phyloP scores from a whole-genome alignment of 2,113 vertebrate genomes.

The Halichoerus grypus region DNA sequence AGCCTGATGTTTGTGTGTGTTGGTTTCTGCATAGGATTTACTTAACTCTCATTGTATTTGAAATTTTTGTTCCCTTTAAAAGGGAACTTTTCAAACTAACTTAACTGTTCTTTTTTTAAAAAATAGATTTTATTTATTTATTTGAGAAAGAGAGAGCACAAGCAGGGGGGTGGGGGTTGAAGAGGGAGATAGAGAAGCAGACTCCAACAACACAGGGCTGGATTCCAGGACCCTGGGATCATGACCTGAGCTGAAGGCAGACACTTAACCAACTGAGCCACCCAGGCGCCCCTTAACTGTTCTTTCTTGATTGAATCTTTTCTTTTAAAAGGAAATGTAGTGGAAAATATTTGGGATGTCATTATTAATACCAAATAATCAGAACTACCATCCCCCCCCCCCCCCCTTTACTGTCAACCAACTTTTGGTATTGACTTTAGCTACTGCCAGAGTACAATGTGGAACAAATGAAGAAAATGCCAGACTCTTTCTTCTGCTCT shows the following conservation, averaged over 20 bases:
- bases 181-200: not conserved
- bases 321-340: not conserved
- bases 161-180: not conserved
- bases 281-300: not conserved
- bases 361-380: conserved; percentile 1
- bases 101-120: not conserved
- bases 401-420: not conserved
- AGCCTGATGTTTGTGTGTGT: not conserved
- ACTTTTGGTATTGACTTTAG: not conserved
- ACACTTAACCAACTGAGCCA: not conserved
- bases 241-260: not conserved
- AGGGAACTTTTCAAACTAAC: not conserved
- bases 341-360: not conserved
- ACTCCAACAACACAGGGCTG: not conserved
- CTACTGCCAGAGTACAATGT: not conserved
- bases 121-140: not conserved
- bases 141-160: not conserved
- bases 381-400: not conserved
- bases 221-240: not conserved
- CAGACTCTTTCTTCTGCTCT: not conserved
- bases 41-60: not conserved
- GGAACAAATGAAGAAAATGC: not conserved
- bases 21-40: not conserved
- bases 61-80: not conserved
- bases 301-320: not conserved